A percentile compares a stretch with the other conserved stretches of the same genome.
Evolutionary conservation across 2,113 vertebrate genomes (phyloP).

Genomic region (Lampris incognitus): DNA sequence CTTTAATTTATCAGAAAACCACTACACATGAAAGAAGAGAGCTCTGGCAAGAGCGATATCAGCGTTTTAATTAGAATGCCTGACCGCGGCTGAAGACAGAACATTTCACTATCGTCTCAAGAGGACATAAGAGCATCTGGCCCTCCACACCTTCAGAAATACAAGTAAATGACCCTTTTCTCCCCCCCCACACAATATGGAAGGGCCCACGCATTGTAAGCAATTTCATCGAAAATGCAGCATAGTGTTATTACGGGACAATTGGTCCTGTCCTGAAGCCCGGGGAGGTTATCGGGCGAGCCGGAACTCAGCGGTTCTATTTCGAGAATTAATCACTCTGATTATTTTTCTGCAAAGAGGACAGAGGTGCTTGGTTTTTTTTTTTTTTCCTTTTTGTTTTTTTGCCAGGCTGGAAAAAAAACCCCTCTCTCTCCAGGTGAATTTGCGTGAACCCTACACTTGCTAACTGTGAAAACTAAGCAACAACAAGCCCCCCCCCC

Average conservation of each 20-base stretch:
- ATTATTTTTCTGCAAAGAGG: constrained; percentile 66
- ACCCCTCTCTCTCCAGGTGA: constrained; percentile 43
- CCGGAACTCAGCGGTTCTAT: constrained; percentile 52
- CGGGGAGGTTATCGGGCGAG: constrained; percentile 61
- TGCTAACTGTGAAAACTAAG: constrained; percentile 58
- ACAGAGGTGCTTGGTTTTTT: constrained; percentile 18
- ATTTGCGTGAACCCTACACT: constrained; percentile 37
- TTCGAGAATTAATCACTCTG: constrained; percentile 63
- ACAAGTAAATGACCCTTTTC: constrained; percentile 45
- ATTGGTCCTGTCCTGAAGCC: constrained; percentile 60
- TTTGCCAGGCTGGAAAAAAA: constrained; percentile 21
- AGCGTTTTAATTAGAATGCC: constrained; percentile 35
- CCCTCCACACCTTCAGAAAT: constrained; percentile 18
- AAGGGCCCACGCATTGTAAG: constrained; percentile 39
- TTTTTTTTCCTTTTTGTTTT: constrained; percentile 57
- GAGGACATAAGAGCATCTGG: constrained; percentile 51
- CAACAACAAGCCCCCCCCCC: constrained; percentile 54
- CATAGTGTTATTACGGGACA: constrained; percentile 59
- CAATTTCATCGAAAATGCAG: constrained; percentile 59
- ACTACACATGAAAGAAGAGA: background rate
- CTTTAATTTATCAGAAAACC: constrained; percentile 18
- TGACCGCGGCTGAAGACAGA: constrained; percentile 49
- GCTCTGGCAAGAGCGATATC: background rate
- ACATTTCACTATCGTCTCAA: constrained; percentile 49
- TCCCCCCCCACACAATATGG: constrained; percentile 8